A percentile compares a stretch with the other conserved stretches of the same genome.
These are phyloP conservation scores for Diabrotica undecimpunctata DNA, from an alignment of 1,140 invertebrate genomes.

Conservation along the genomic window DNA sequence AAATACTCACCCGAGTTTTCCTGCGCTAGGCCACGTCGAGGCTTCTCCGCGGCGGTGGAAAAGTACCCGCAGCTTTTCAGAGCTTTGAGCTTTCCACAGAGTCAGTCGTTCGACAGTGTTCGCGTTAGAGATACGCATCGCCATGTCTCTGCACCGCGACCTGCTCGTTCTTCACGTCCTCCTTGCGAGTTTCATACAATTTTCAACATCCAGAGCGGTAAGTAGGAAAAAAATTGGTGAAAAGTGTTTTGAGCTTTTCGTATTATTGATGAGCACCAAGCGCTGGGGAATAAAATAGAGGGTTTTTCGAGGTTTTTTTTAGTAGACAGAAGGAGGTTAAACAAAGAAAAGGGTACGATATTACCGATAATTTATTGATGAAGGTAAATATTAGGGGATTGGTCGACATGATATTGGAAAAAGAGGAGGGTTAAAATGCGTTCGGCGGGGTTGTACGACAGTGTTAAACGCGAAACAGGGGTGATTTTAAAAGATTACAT, in stretches of 20 bases:
- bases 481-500: no score
- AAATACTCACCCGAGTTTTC: not conserved
- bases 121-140: not conserved
- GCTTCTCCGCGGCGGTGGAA: no score
- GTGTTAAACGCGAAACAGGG: no score
- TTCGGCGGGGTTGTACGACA: no score
- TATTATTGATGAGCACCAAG: not conserved
- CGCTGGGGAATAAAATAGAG: not conserved
- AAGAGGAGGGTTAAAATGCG: no score
- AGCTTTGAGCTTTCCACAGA: not conserved
- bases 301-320: not conserved
- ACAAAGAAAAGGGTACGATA: not conserved
- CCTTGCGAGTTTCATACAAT: constrained; percentile 7
- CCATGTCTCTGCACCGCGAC: not conserved
- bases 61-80: no score
- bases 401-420: not conserved
- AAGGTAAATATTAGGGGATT: not conserved
- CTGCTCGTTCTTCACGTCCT: constrained; percentile 8
- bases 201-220: constrained; percentile 10
- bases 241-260: not conserved
- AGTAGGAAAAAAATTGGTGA: not conserved
- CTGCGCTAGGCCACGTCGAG: not conserved
- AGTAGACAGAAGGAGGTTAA: not conserved
- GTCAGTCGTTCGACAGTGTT: constrained; percentile 3
- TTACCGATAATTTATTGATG: not conserved